Conservation (phyloP, 2,113 vertebrate species). For the Gulo gulo region DNA sequence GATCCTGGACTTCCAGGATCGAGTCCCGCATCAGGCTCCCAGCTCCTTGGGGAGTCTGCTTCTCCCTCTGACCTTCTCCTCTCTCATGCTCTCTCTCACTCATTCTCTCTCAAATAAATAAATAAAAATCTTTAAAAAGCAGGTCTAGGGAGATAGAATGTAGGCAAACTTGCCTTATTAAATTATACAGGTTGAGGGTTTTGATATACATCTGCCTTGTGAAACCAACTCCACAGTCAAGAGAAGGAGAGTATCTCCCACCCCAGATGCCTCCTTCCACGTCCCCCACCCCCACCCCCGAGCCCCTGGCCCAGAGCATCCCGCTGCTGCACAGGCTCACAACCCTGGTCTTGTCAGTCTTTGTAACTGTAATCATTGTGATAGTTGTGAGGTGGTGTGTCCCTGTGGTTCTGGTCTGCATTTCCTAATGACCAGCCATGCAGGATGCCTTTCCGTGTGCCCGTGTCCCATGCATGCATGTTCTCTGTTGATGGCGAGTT, state of each 20-base stretch:
- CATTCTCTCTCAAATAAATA: no score
- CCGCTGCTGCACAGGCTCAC: background rate
- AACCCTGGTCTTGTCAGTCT: background rate
- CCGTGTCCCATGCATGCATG: background rate
- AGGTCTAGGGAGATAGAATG: background rate
- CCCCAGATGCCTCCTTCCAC: accelerated
- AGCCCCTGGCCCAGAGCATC: background rate
- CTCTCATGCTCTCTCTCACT: no score
- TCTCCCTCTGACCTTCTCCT: no score
- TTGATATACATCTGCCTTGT: accelerated
- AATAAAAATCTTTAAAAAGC: no score
- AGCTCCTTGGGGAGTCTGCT: no score
- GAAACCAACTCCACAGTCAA: background rate
- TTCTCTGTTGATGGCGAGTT: background rate
- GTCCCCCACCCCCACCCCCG: background rate
- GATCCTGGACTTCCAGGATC: no score
- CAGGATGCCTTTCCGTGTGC: background rate
- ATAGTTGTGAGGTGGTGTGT: background rate
- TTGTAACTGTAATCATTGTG: accelerated
- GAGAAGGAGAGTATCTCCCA: background rate
- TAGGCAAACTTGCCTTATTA: no score
- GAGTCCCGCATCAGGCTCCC: no score
- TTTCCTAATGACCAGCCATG: background rate
- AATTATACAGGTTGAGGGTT: accelerated
- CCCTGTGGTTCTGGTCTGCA: background rate